phyloP scores from a whole-genome alignment of 2,888 invertebrate species.

The Athetis lepigone region DNA sequence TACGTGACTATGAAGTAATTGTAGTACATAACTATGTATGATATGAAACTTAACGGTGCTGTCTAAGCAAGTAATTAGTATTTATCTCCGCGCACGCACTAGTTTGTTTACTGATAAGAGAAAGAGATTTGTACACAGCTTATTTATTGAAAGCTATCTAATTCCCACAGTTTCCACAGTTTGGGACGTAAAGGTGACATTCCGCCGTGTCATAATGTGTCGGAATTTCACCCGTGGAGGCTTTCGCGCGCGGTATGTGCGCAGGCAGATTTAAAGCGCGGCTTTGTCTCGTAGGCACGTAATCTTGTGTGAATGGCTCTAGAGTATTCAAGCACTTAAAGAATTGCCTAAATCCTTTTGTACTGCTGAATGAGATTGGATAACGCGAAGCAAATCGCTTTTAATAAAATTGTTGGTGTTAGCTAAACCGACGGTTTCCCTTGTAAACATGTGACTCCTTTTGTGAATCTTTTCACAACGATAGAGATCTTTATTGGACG shows the following conservation, averaged over 20 bases:
- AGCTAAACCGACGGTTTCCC: neutral
- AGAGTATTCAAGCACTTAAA: conserved; percentile 48
- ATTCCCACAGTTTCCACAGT: neutral
- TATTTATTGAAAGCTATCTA: conserved; percentile 7
- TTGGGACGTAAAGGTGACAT: conserved; percentile 39
- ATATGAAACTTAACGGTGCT: neutral
- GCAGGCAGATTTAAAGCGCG: conserved; percentile 48
- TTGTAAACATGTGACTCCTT: neutral
- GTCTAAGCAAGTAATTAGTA: neutral
- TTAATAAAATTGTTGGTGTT: conserved; percentile 6
- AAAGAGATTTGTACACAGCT: neutral
- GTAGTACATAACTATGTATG: neutral
- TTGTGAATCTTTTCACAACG: neutral
- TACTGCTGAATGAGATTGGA: conserved; percentile 23
- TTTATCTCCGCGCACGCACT: neutral
- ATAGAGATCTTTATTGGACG: neutral
- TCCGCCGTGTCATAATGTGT: conserved; percentile 34
- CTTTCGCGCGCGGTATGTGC: conserved; percentile 16
- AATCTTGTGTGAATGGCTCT: conserved; percentile 51
- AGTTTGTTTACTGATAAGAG: neutral
- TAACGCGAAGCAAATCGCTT: conserved; percentile 28
- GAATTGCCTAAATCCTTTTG: conserved; percentile 47
- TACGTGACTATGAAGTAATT: neutral
- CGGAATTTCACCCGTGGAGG: conserved; percentile 23
- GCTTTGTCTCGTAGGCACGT: conserved; percentile 49